These are phyloP conservation scores for Empidonax traillii DNA, from an alignment of 2,113 vertebrate species.

Conservation along the genomic window DNA sequence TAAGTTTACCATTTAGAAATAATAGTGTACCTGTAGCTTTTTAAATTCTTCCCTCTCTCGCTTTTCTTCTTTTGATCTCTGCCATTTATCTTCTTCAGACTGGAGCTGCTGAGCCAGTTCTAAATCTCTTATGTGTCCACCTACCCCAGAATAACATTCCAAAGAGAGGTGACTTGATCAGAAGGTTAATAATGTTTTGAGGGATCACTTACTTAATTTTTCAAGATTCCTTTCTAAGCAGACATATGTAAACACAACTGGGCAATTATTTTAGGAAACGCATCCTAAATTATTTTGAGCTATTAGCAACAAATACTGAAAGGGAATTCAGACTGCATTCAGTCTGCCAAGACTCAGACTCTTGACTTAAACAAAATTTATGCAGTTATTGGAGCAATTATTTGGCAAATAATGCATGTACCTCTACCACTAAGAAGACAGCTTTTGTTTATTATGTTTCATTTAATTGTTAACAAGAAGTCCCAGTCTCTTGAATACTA, in stretches of 20 bases:
- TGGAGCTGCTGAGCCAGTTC: constrained; percentile 84
- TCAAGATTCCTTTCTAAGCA: background rate
- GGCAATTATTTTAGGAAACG: background rate
- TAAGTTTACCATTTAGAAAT: background rate
- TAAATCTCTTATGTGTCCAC: constrained; percentile 67
- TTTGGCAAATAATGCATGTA: background rate
- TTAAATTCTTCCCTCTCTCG: constrained; percentile 84
- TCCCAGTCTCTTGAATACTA: background rate
- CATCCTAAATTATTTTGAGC: background rate
- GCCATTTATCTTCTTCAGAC: constrained; percentile 78
- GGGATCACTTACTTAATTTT: background rate
- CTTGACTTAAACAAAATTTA: background rate
- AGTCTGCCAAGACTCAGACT: background rate
- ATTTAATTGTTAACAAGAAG: background rate
- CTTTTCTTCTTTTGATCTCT: constrained; percentile 71
- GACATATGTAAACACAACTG: background rate
- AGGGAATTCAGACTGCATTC: background rate
- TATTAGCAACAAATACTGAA: background rate
- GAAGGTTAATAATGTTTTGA: background rate
- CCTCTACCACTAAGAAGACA: background rate
- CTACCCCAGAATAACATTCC: constrained; percentile 21
- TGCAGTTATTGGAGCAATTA: background rate
- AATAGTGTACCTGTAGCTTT: constrained; percentile 83
- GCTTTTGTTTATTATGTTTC: background rate
- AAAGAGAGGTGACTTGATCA: background rate